Base-by-base conservation (phyloP, 2,113 vertebrate species). In the Cyphomyrus plagiostoma region DNA sequence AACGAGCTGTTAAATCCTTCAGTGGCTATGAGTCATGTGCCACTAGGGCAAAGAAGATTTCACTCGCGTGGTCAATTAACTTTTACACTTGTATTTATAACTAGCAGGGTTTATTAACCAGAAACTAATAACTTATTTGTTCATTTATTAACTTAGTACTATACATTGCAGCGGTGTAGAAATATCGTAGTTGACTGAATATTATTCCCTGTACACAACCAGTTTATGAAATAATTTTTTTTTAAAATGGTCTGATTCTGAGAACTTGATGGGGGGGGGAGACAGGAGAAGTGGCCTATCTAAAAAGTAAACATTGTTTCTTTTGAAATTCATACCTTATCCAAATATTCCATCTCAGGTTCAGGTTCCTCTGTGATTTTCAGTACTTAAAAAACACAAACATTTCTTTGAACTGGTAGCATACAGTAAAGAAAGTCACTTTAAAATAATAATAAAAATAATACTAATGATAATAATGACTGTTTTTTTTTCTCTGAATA, bases 261-360 rank as follows among this genome's bases (percentile, higher is more conserved):
- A 46, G 11, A 86, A 70, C 87, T 3, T 48, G 8, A 77, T 6
- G 30, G 26, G 13, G 50, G 62, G 80, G 89, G 66, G 88, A 2
- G 46, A 19, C 80, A 84, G 45, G 89, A 66, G 58, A 89, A 92
- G 90, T 91, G 90, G 86, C 85, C 91, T 90, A 7, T 88, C n/a
- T 23, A 80, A 39, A 82, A 88, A 3, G n/a, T 17, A 35, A 80
- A 52, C 88, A 89, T 48, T 52, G 45, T 13, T 52, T 39, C 74
- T 2, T 42, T 21, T 45, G 6, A 88, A 58, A 62, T 39, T 39
- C 26, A 56, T 45, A 42, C 53, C n/a, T 46, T 26, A 87, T 56
- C 17, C 11, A 58, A 42, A 87, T 58, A 56, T 87, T 58, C 21
- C 39, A 10, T n/a, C 4, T 30, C 48, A 30, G 26, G n/a, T 52